Base-by-base conservation (phyloP, 2,888 invertebrate species). In the Ashinkailepas kermadecensis region DNA sequence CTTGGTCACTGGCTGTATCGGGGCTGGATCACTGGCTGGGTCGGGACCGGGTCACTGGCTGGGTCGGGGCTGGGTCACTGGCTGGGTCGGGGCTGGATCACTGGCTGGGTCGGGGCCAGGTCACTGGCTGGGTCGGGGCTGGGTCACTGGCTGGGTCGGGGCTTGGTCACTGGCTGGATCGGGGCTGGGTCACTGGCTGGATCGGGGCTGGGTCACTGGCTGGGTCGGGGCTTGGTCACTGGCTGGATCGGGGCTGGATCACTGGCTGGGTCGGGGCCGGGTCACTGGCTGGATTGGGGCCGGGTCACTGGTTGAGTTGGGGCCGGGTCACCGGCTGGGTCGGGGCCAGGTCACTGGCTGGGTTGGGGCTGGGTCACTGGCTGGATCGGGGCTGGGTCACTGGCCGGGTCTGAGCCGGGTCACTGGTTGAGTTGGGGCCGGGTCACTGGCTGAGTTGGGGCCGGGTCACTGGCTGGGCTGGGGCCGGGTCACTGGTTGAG, bases 371-470 rank as follows among this genome's bases (percentile, higher is more conserved):
- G 39, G 39, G 39, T 39, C 39, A 4, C 39, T n/a, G n/a, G n/a
- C n/a, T 70, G 83, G 83, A 81, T 62, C 74, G 70, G 64, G 21
- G 21, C 39, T 4, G 39, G 39, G 39, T 39, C 39, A 39, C 39
- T 39, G 39, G 39, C 39, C 4, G 39, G 39, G 39, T 39, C 39
- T 1, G 39, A 4, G 39, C 39, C 39, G 39, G 39, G 39, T 39
- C 39, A 4, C 39, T n/a, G n/a, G n/a, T n/a, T n/a, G n/a, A n/a
- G n/a, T n/a, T n/a, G n/a, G n/a, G n/a, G n/a, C n/a, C n/a, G n/a
- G n/a, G n/a, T n/a, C n/a, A n/a, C n/a, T n/a, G n/a, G n/a, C n/a
- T 70, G 83, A 83, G 81, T 62, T 65, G 70, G 64, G 21, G 21
- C 39, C 39, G 39, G 39, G 39, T 39, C 39, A 39, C 39, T 39